A percentile compares a stretch with the other conserved stretches of the same genome.
Evolutionary conservation across 2,888 invertebrate species (phyloP).

Genomic region (Prionchulus punctatus): DNA sequence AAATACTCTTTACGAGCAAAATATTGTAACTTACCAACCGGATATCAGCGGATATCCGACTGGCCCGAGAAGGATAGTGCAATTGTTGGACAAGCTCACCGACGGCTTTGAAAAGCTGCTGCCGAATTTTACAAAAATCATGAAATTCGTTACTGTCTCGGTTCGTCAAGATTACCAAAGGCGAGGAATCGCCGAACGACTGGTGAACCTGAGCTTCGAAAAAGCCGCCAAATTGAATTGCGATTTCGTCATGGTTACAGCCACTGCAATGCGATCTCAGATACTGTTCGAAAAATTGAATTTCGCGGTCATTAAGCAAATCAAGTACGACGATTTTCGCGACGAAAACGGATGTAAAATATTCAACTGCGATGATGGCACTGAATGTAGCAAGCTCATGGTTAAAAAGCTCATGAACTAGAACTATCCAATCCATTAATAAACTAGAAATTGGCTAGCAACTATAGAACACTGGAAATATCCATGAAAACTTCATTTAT

Average conservation of each 20-base stretch:
- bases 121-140: neutral
- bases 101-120: neutral
- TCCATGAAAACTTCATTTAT: no score
- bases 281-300: neutral
- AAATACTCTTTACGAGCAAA: neutral
- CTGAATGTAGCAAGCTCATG: neutral
- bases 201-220: neutral
- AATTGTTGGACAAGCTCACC: neutral
- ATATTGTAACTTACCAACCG: no score
- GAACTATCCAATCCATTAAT: no score
- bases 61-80: neutral
- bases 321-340: neutral
- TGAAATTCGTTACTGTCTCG: neutral
- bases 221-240: neutral
- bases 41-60: no score
- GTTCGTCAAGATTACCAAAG: neutral
- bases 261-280: neutral
- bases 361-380: constrained; percentile 1
- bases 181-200: neutral
- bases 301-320: neutral
- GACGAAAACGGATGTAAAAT: neutral
- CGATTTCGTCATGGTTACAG: neutral
- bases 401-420: neutral
- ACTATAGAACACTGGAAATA: no score
- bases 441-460: no score